A percentile compares a stretch with the other conserved stretches of the same genome.
phyloP scores from a whole-genome alignment of 2,888 invertebrate genomes.

The Diplazon laetatorius region DNA sequence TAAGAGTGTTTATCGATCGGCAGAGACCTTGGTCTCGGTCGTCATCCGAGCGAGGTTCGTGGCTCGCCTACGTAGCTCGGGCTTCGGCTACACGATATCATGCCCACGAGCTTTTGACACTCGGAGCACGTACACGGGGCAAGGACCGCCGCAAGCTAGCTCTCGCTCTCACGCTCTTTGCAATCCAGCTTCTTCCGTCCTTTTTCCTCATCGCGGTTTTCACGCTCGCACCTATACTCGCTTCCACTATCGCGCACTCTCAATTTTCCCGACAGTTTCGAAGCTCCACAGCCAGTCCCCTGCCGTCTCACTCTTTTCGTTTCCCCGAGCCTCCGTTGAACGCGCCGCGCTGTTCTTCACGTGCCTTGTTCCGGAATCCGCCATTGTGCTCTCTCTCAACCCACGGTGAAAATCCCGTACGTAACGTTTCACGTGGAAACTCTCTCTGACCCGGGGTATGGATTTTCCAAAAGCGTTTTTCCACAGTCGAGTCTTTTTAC shows the following conservation, averaged over 20 bases:
- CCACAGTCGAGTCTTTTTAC: conserved; percentile 50
- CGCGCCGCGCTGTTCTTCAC: conserved; percentile 58
- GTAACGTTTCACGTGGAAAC: conserved; percentile 54
- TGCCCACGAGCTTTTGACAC: conserved; percentile 81
- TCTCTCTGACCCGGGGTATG: conserved; percentile 70
- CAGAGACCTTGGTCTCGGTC: conserved; percentile 81
- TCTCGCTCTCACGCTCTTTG: conserved; percentile 67
- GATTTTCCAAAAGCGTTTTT: conserved; percentile 80
- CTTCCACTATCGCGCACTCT: conserved; percentile 52
- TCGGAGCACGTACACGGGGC: conserved; percentile 82
- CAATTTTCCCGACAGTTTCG: conserved; percentile 53
- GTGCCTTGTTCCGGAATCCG: conserved; percentile 73
- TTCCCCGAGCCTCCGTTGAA: conserved; percentile 35
- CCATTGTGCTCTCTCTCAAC: conserved; percentile 78
- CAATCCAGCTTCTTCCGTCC: conserved; percentile 62
- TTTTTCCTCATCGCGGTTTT: conserved; percentile 61
- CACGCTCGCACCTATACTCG: conserved; percentile 40
- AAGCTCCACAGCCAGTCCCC: conserved; percentile 23
- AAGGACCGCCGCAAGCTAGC: conserved; percentile 82
- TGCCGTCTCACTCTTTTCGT: conserved; percentile 64
- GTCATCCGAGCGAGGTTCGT: conserved; percentile 75
- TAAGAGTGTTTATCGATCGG: conserved; percentile 79
- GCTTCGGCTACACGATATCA: conserved; percentile 77
- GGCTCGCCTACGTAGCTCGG: conserved; percentile 74
- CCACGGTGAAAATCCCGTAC: conserved; percentile 58